Percentiles rank a stretch among this genome's conserved stretches.
Conservation (phyloP, 2,888 invertebrate species). For the Aphelenchoides bicaudatus region DNA sequence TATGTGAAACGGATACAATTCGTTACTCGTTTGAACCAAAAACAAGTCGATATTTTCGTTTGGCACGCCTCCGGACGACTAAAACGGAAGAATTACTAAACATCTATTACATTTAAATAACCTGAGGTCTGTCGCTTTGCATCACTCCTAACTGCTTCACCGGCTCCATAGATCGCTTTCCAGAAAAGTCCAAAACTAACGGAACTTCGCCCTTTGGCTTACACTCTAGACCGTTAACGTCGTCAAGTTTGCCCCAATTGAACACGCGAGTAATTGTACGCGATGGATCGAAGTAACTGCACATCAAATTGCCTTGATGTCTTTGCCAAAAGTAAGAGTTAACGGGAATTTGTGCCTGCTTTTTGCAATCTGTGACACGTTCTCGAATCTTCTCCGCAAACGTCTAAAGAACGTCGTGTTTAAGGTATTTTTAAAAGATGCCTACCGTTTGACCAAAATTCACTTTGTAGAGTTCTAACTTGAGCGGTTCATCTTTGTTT, state of each 20-base stretch:
- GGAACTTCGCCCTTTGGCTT: too few relatives aligned
- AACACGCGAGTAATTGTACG: background rate
- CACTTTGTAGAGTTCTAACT: slow-evolving; percentile 9
- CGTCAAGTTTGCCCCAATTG: slow-evolving; percentile 14
- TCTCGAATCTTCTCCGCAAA: slow-evolving; percentile 7
- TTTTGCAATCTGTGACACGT: background rate
- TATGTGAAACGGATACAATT: too few relatives aligned
- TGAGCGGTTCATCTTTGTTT: background rate
- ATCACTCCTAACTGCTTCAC: too few relatives aligned
- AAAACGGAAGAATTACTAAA: too few relatives aligned
- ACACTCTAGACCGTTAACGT: background rate
- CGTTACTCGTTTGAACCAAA: too few relatives aligned
- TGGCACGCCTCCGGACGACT: too few relatives aligned
- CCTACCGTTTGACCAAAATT: slow-evolving; percentile 4
- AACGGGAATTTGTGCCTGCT: background rate
- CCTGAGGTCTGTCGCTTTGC: too few relatives aligned
- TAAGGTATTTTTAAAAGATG: background rate
- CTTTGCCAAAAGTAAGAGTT: slow-evolving; percentile 5
- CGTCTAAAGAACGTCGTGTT: background rate
- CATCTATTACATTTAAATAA: too few relatives aligned
- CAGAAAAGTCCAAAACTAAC: too few relatives aligned
- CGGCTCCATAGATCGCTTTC: too few relatives aligned
- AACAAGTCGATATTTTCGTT: too few relatives aligned
- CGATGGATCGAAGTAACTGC: slow-evolving; percentile 5
- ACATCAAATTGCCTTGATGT: background rate